Evolutionary conservation across 1,140 invertebrate species (phyloP), one percentile per base, ranked within the genome.

Genomic region (Ceratitis capitata): DNA sequence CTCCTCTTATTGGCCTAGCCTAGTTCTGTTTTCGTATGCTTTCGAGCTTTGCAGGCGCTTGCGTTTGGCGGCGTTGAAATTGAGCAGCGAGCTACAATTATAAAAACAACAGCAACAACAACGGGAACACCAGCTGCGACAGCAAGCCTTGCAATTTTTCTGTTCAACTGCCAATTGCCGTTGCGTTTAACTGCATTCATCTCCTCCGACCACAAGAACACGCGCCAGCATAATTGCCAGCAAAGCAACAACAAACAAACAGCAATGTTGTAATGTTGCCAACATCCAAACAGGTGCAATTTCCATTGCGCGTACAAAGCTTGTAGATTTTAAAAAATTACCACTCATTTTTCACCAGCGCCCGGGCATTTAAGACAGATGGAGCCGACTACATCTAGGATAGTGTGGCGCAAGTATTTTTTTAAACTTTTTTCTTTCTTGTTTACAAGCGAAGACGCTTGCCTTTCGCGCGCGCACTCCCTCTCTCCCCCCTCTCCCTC

Each of bases 261-360:
- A 45, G 39, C 39, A 45, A 12, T 23, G 4, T 32, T 6, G 6
- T 26, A 12, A 32, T 9, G n/a, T 39, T 29, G 26, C 26, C 26
- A 26, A 61, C 64, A 16, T n/a, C n/a, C 35, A 69, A 69, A 69
- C 64, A 78, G 69, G 69, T 78, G 69, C 69, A 78, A 78, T 78
- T 78, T 78, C n/a, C 39, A 78, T 78, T n/a, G n/a, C n/a, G 69
- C 39, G 35, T 19, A 78, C 69, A n/a, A n/a, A n/a, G 69, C n/a
- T 45, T 23, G 42, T 45, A 39, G 69, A n/a, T 78, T 78, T 78
- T 78, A 39, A 78, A 78, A 78, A 78, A 78, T 78, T 78, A 39
- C 39, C 2, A 23, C 69, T 78, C 69, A 39, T 78, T 42, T 78
- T 45, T 78, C 39, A 78, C 69, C 35, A 47, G 12, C 19, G 26